These are phyloP conservation scores for Rhinatrema bivittatum DNA, from an alignment of 2,797 vertebrate species.

Conservation along the genomic window DNA sequence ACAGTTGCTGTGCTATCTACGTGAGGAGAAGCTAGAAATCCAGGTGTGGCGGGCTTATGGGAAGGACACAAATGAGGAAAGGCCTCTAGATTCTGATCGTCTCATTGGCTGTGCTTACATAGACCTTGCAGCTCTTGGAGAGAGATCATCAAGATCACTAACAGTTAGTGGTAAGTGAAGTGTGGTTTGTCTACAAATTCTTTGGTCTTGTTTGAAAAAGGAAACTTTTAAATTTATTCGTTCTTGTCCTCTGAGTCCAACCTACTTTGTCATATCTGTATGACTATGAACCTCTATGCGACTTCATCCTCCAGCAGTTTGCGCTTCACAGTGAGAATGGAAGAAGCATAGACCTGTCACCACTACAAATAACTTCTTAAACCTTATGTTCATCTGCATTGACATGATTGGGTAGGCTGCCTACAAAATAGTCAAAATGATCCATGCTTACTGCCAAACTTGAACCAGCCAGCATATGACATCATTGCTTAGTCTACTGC, in stretches of 20 bases:
- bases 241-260: not conserved
- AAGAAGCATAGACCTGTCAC: too few species aligned
- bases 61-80: constrained; percentile 51
- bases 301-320: too few species aligned
- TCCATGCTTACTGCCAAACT: too few species aligned
- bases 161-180: constrained; percentile 67
- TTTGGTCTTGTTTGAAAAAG: not conserved
- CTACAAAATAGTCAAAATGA: too few species aligned
- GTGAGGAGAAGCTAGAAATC: constrained; percentile 83
- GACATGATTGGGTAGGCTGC: too few species aligned
- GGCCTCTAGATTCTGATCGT: constrained; percentile 76
- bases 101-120: constrained; percentile 86
- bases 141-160: constrained; percentile 42
- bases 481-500: too few species aligned
- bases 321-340: too few species aligned
- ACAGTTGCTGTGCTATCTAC: constrained; percentile 82
- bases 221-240: not conserved
- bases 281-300: too few species aligned
- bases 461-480: too few species aligned
- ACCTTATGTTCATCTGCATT: too few species aligned
- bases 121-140: constrained; percentile 63
- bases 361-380: too few species aligned
- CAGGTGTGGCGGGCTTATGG: constrained; percentile 85
- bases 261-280: rapidly evolving
- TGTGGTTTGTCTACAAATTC: rapidly evolving